Conservation (phyloP, 2,888 invertebrate genomes). For the Netelia fuscicornis region DNA sequence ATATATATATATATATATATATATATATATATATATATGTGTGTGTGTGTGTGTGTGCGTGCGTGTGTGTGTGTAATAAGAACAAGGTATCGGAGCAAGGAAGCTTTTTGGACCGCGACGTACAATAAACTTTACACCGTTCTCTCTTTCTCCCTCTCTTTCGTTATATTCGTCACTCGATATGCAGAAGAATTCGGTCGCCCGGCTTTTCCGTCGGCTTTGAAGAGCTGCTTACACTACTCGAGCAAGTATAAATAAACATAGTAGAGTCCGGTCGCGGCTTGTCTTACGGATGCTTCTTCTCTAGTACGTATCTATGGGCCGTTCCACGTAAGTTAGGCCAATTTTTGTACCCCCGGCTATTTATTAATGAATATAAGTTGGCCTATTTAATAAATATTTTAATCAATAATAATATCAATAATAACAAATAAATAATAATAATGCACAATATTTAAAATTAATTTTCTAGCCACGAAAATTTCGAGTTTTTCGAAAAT, state of each 20-base stretch:
- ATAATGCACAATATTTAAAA: too few species aligned
- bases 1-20: too few species aligned
- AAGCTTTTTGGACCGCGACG: neutral
- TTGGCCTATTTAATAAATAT: too few species aligned
- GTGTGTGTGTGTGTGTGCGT: too few species aligned
- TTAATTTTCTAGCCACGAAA: too few species aligned
- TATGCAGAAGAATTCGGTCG: constrained; percentile 53
- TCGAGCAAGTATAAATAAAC: constrained; percentile 35
- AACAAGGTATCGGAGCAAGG: neutral
- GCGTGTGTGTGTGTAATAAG: neutral
- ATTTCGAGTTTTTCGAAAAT: too few species aligned
- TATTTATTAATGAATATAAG: too few species aligned
- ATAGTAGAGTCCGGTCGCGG: constrained; percentile 10
- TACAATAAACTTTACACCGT: constrained; percentile 31
- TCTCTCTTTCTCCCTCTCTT: neutral
- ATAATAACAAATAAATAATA: too few species aligned
- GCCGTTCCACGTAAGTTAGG: neutral
- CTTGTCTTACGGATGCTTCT: constrained; percentile 22
- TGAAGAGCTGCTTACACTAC: constrained; percentile 38
- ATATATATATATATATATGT: too few species aligned
- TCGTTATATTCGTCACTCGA: constrained; percentile 30
- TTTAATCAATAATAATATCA: too few species aligned
- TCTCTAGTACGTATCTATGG: constrained; percentile 33
- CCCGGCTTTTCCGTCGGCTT: constrained; percentile 21
- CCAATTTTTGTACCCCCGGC: neutral